Evolutionary conservation across 2,888 invertebrate species (phyloP), one percentile per base, ranked within the genome.

Genomic region (Branchipolynoe longqiensis): DNA sequence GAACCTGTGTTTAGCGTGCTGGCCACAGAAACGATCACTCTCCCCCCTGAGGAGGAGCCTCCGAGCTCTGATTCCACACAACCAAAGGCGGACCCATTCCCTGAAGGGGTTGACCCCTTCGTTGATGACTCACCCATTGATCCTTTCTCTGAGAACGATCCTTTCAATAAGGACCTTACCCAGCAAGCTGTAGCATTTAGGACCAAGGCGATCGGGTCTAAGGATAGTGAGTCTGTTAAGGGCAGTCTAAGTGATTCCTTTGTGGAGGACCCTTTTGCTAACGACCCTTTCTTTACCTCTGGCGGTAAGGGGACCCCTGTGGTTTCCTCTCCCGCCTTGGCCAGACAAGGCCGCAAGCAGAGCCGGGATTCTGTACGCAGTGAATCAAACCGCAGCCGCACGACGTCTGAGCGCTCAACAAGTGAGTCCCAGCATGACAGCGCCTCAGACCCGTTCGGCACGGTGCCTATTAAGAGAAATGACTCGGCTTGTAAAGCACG

Each of bases 191-290:
- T 78, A 25, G 78, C 78, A 48, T 78, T 78, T 54, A 78, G 78
- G 28, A 78, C 78, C 4, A 78, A 78, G 28, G 78, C 78, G 1
- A 78, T 78, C n/a, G 78, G 78, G 41, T 78, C 78, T 4, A 78
- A 78, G 48, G 78, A 78, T 28, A 48, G 14, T 78, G 78, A 78
- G 31, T 78, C 78, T 48, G 78, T 78, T 8, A 78, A 78, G 48
- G 78, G 78, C 48, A 78, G 78, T 54, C 28, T 78, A 48, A 78
- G 78, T 78, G 78, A 78, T 78, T 54, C 78, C 41, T 78, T 59
- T 25, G 83, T 62, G 38, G 84, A 69, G 31, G 84, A 84, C 64
- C 84, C 84, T 2, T 84, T 84, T 84, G 84, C 64, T 48, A 69
- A 84, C 64, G 84, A 84, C 54, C 84, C 84, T 14, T 84, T 84